Base-by-base conservation (phyloP, 2,888 invertebrate genomes). In the Heterodera filipjevi region DNA sequence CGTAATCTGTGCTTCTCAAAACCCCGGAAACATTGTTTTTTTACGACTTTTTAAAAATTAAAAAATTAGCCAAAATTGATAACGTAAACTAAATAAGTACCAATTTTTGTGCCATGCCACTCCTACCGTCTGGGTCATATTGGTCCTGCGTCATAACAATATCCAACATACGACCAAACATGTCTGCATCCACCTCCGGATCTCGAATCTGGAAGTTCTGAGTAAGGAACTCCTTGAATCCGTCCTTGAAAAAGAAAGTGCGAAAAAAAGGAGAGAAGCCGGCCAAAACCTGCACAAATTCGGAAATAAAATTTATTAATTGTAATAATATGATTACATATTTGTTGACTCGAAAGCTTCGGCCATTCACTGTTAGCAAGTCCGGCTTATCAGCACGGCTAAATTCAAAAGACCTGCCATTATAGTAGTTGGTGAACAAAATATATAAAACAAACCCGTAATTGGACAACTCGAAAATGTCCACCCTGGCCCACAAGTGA, bases 211-310 rank as follows among this genome's bases (percentile, higher is more conserved):
- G 33, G 68, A 68, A 68, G 22, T 68, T 68, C 68, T 68, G 68
- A 6, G 68, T 68, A 32, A 68, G 68, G 33, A 68, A 68, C 35
- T 68, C 68, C 22, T 68, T 68, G 35, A 68, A 68, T 12, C 68
- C 68, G 27, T 68, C 68, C 35, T 68, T 68, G 68, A 68, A 68
- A 35, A 68, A 68, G 35, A 68, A 68, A 22, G 68, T 68, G 68
- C 68, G 68, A 12, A 68, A 68, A 10, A 35, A 68, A 5, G 68
- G 68, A 16, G 68, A 68, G 16, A 68, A 35, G 3, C 68, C 68
- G 1, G 68, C 68, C 32, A 68, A 35, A 35, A 68, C 33, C 68
- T 68, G 12, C 33, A 68, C 6, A 19, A 33, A 12, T 8, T 14
- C 10, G 49, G 8, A 19, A 49, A 19, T 14, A 3, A 33, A 66